Evolutionary conservation across 2,113 vertebrate genomes (phyloP).

Genomic region (Shinisaurus crocodilurus): DNA sequence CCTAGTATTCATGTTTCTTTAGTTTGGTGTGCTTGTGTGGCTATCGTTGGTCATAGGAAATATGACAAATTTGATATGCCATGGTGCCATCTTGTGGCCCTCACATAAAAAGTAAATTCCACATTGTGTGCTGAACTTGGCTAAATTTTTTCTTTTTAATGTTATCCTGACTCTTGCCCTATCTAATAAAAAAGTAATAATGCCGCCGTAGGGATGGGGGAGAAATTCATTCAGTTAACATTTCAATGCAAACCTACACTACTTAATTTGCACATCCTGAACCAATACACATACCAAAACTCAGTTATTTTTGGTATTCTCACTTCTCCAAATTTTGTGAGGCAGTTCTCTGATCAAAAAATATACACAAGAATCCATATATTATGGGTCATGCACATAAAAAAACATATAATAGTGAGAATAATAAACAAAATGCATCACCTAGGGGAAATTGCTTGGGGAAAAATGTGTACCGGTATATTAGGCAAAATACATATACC

Average conservation of each 20-base stretch:
- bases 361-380: neutral
- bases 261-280: neutral
- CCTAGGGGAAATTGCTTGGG: neutral
- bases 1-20: neutral
- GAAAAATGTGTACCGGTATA: neutral
- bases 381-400: neutral
- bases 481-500: neutral
- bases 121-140: neutral
- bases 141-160: neutral
- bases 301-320: neutral
- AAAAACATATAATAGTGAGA: neutral
- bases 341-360: neutral
- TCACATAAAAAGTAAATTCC: neutral
- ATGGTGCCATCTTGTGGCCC: slow-evolving; percentile 30
- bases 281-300: neutral
- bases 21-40: neutral
- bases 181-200: neutral
- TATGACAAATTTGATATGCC: slow-evolving; percentile 13
- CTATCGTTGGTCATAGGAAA: neutral
- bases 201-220: too few species aligned
- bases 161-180: neutral
- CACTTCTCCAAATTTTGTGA: neutral
- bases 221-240: neutral
- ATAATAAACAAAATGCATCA: neutral
- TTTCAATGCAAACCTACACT: neutral